phyloP scores from a whole-genome alignment of 92 coral and sea anemone genomes.

The Parazoanthus swiftii region DNA sequence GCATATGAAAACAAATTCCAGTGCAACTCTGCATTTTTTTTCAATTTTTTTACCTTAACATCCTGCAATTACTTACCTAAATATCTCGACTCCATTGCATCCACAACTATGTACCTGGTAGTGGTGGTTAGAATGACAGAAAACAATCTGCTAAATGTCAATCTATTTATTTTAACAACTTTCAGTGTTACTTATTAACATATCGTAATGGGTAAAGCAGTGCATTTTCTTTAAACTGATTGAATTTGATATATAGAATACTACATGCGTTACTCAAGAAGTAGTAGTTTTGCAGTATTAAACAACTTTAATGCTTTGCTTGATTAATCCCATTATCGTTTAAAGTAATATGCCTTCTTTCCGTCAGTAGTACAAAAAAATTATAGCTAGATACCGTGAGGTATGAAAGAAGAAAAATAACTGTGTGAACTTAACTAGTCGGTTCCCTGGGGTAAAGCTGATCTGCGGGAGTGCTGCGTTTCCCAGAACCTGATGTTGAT shows the following conservation, averaged over 20 bases:
- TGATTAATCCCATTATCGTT: background rate
- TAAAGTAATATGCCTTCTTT: too few species aligned
- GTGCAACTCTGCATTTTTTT: background rate
- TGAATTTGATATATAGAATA: too few species aligned
- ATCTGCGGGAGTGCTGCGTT: background rate
- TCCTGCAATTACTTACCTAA: too few species aligned
- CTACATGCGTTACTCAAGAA: background rate
- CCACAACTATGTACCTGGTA: background rate
- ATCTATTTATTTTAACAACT: background rate
- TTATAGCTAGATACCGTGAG: background rate
- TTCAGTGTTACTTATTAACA: too few species aligned
- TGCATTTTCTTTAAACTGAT: too few species aligned
- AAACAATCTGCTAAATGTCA: background rate
- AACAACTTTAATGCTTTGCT: background rate
- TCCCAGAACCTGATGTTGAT: slow-evolving; percentile 19
- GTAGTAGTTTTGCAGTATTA: too few species aligned
- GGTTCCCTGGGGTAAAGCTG: background rate
- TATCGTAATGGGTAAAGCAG: too few species aligned
- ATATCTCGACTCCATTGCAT: background rate
- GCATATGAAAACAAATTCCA: background rate
- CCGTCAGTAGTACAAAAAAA: background rate
- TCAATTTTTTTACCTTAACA: too few species aligned
- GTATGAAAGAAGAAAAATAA: background rate
- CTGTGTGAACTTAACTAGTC: background rate
- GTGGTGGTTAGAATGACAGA: background rate